phyloP scores from a whole-genome alignment of 2,113 vertebrate genomes.

The Malaclemys terrapin region DNA sequence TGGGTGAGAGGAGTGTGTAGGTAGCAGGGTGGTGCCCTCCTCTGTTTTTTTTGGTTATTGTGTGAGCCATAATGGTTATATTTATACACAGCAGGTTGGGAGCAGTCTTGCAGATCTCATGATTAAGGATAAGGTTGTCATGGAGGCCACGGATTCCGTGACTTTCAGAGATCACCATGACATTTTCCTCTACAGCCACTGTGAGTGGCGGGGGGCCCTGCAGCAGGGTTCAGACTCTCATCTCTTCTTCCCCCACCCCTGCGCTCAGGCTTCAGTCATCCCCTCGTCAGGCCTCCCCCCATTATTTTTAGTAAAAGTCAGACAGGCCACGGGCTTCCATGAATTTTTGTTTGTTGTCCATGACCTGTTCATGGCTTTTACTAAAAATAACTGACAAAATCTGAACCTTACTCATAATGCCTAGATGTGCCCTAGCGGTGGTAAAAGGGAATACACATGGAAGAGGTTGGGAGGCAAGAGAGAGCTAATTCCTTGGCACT shows the following conservation, averaged over 20 bases:
- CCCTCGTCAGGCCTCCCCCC: not conserved
- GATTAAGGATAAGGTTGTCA: not conserved
- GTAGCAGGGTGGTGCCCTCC: not conserved
- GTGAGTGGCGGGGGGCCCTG: no score
- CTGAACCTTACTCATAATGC: not conserved
- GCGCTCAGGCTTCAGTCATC: not conserved
- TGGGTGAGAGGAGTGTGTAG: not conserved
- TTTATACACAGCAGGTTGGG: not conserved
- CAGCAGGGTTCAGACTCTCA: no score
- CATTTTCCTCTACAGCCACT: not conserved
- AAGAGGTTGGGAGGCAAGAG: not conserved
- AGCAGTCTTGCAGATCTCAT: not conserved
- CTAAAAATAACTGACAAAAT: not conserved
- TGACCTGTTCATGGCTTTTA: not conserved
- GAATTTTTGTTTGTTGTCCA: not conserved
- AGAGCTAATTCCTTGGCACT: not conserved
- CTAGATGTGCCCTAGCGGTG: not conserved
- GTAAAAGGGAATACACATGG: not conserved
- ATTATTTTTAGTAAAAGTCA: not conserved
- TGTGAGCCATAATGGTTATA: not conserved
- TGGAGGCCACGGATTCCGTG: not conserved
- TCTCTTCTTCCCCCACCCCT: not conserved
- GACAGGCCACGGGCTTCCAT: not conserved
- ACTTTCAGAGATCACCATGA: not conserved
- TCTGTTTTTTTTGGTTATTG: not conserved